phyloP scores from a whole-genome alignment of 2,888 invertebrate species.

The Galerucella nymphaeae region DNA sequence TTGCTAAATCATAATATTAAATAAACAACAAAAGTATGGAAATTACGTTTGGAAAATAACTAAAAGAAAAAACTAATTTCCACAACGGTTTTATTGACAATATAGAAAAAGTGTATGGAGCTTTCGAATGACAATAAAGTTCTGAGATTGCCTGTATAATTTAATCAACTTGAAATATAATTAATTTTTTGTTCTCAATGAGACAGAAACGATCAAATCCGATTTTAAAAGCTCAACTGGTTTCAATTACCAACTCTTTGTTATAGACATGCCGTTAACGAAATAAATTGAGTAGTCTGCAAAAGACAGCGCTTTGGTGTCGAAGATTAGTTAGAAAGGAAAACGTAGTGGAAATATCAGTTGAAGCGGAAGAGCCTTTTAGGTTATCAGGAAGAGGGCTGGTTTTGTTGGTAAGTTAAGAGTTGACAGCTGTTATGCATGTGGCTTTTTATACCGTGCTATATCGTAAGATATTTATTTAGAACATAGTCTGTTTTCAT shows the following conservation, averaged over 20 bases:
- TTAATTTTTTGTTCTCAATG: constrained; percentile 16
- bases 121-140: neutral
- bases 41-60: neutral
- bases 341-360: constrained; percentile 51
- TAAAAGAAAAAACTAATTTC: too few relatives aligned
- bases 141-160: constrained; percentile 2
- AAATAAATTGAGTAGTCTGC: constrained; percentile 40
- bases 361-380: constrained; percentile 58
- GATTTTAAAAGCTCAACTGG: constrained; percentile 25
- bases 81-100: neutral
- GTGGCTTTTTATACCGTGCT: constrained; percentile 58
- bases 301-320: constrained; percentile 35
- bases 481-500: constrained; percentile 48
- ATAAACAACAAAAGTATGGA: neutral
- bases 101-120: neutral
- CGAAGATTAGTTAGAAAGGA: constrained; percentile 40
- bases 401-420: constrained; percentile 55
- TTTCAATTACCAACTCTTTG: constrained; percentile 32
- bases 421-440: constrained; percentile 63
- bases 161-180: constrained; percentile 19
- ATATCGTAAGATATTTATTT: constrained; percentile 57
- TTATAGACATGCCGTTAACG: constrained; percentile 24
- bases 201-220: constrained; percentile 19
- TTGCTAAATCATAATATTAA: neutral
- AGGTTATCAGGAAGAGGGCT: constrained; percentile 61